These are phyloP conservation scores for Drosophila affinis DNA, from an alignment of 2,888 invertebrate genomes.

Conservation along the genomic window DNA sequence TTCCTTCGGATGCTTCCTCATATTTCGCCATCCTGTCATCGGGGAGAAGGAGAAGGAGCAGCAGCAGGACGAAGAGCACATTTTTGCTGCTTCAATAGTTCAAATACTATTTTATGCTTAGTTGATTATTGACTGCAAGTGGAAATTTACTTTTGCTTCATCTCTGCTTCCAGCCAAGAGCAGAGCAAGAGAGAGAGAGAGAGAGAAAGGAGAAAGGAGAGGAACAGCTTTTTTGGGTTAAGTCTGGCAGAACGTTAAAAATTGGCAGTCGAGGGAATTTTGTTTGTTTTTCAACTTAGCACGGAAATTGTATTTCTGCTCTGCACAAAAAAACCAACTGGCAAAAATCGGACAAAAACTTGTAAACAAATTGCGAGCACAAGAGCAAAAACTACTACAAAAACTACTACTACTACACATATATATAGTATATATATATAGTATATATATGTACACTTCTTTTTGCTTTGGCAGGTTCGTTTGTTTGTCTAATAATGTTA, in stretches of 20 bases:
- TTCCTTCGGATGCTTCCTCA: slow-evolving; percentile 16
- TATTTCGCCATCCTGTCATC: slow-evolving; percentile 30
- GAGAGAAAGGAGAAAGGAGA: not conserved
- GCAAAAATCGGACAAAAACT: slow-evolving; percentile 19
- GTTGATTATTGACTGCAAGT: slow-evolving; percentile 78
- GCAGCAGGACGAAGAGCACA: slow-evolving; percentile 37
- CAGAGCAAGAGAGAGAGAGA: slow-evolving; percentile 9
- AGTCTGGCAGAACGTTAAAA: slow-evolving; percentile 69
- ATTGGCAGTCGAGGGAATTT: slow-evolving; percentile 64
- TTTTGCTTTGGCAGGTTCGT: slow-evolving; percentile 5
- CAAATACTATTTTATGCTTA: slow-evolving; percentile 78
- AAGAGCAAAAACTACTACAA: slow-evolving; percentile 17
- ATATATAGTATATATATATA: no score
- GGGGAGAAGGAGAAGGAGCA: slow-evolving; percentile 7
- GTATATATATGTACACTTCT: not conserved
- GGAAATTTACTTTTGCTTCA: slow-evolving; percentile 69
- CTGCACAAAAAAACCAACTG: slow-evolving; percentile 15
- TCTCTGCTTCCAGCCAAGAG: slow-evolving; percentile 18
- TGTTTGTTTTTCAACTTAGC: slow-evolving; percentile 74
- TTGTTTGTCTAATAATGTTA: slow-evolving; percentile 3
- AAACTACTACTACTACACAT: no score
- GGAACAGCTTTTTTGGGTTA: slow-evolving; percentile 36
- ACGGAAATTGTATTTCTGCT: slow-evolving; percentile 70
- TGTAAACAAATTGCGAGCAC: slow-evolving; percentile 56
- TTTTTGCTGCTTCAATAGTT: slow-evolving; percentile 76